These are phyloP conservation scores for Platysternon megacephalum DNA, from an alignment of 2,113 vertebrate genomes.

Conservation along the genomic window DNA sequence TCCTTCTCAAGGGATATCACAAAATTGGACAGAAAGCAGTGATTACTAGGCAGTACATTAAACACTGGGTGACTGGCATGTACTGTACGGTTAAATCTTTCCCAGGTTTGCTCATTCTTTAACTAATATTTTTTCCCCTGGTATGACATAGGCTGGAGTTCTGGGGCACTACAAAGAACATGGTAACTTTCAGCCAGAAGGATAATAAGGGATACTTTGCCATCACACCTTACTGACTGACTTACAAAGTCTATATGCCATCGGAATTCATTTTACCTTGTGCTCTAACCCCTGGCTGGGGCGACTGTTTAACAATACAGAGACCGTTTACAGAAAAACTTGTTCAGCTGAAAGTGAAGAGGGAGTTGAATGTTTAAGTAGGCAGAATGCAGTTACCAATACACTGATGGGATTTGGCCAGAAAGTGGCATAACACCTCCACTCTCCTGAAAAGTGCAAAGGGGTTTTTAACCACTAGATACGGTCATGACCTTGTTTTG, in stretches of 20 bases:
- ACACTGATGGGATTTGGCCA: not conserved
- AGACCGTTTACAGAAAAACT: not conserved
- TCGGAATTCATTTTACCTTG: not conserved
- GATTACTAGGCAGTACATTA: not conserved
- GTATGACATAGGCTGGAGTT: not conserved
- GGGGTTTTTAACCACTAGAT: not conserved
- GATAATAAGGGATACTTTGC: not conserved
- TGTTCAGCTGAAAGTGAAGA: not conserved
- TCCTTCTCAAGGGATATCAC: not conserved
- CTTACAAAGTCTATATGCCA: not conserved
- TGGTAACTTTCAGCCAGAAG: not conserved
- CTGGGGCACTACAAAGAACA: not conserved
- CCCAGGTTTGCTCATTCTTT: not conserved
- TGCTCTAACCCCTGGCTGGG: not conserved
- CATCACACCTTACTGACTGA: not conserved
- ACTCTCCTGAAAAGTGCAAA: not conserved
- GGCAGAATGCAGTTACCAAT: not conserved
- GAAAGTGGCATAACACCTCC: not conserved
- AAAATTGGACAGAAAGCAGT: not conserved
- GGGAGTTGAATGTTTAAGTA: not conserved
- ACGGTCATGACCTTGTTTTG: not conserved
- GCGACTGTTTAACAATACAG: not conserved
- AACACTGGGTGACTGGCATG: not conserved
- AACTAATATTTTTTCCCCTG: not conserved
- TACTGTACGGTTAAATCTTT: not conserved